Evolutionary conservation across 2,797 vertebrate species (phyloP), one percentile per base, ranked within the genome.

Genomic region (Graptemys geographica): DNA sequence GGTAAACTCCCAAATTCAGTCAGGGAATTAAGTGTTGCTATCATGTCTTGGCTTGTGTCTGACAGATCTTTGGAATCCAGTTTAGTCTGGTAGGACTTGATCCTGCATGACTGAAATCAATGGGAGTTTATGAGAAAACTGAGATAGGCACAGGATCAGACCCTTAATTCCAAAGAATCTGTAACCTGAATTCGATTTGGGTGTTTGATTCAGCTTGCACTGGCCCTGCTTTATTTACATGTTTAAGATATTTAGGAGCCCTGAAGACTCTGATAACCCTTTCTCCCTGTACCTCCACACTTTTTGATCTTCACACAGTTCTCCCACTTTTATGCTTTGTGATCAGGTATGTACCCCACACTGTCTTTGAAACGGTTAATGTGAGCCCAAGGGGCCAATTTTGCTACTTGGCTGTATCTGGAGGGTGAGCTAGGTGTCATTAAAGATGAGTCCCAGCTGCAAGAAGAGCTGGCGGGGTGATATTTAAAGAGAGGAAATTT

Each of bases 201-300:
- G 84, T 37, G 86, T 53, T 41, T 92, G 86, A 90, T 79, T 56
- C 86, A 74, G 92, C 95, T 87, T 74, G 21, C 78, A 11, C 81
- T 79, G 13, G 47, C 84, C 92, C 78, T 79, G 74, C 41, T 89
- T 93, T 79, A 81, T 74, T 82, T 56, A 87, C 80, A 93, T 93
- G 92, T 92, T 93, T 57, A 92, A 82, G 95, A 93, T 91, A 88
- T 47, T n/a, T 91, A 31, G 72, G 72, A 31, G 59, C 78, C 57
- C 87, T 90, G 84, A 95, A 91, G 57, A 90, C 25, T 16, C 11
- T 91, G 87, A 93, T 81, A 88, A 82, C 56, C 28, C 5, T 47
- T 65, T 59, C 57, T 59, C 57, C 41, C 55, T 10, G 55, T 23
- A 55, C 55, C 55, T 10, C 55, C 55, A 25, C 55, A 25, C 16